A percentile compares a stretch with the other conserved stretches of the same genome.
These are phyloP conservation scores for Pyrrhopygopsis socrates DNA, from an alignment of 2,888 invertebrate species.

Conservation along the genomic window DNA sequence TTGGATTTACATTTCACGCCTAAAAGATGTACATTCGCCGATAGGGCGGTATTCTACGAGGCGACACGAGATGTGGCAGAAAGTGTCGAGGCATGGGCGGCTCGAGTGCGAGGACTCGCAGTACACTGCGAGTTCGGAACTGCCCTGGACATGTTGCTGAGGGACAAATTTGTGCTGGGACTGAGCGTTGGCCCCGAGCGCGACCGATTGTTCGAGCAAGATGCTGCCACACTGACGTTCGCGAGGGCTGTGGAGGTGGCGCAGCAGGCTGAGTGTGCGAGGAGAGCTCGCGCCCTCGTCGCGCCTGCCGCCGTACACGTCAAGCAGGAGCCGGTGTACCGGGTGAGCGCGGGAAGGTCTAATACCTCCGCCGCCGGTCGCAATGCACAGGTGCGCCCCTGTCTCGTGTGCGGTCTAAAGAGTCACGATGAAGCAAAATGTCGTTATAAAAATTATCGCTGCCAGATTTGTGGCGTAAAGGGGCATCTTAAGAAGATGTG, in stretches of 20 bases:
- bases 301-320: too few species aligned
- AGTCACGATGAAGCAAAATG: conserved; percentile 52
- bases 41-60: conserved; percentile 77
- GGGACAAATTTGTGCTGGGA: conserved; percentile 70
- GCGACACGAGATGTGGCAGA: conserved; percentile 56
- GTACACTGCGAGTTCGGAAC: conserved; percentile 64
- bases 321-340: conserved; percentile 54
- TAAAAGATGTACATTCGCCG: conserved; percentile 76
- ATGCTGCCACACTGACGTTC: conserved; percentile 60
- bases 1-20: too few species aligned
- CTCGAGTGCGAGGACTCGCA: conserved; percentile 68
- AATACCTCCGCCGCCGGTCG: too few species aligned
- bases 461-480: conserved; percentile 51
- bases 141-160: conserved; percentile 46
- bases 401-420: conserved; percentile 56
- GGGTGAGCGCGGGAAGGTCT: background rate
- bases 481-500: conserved; percentile 62
- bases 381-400: too few species aligned
- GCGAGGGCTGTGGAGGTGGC: conserved; percentile 56
- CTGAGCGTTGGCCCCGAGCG: conserved; percentile 57
- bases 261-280: too few species aligned
- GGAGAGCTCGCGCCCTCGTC: too few species aligned
- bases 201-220: conserved; percentile 59
- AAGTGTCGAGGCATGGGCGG: conserved; percentile 75
- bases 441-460: conserved; percentile 54